Evolutionary conservation across 2,888 invertebrate genomes (phyloP).

Genomic region (Julus scandinavius): DNA sequence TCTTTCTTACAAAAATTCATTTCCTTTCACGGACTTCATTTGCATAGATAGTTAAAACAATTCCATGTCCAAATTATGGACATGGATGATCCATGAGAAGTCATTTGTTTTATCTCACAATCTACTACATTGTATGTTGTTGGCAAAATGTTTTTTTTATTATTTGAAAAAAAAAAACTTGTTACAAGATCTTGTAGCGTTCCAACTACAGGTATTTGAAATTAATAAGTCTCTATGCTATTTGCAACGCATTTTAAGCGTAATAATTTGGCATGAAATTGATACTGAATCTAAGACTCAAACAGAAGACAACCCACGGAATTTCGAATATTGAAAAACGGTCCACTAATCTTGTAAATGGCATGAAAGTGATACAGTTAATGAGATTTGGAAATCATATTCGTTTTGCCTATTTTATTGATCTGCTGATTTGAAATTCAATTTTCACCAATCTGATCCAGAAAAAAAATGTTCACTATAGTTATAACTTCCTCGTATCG

Average conservation of each 20-base stretch:
- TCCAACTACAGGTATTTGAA: neutral
- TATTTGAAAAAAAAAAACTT: neutral
- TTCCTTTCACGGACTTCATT: slow-evolving; percentile 3
- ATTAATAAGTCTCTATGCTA: neutral
- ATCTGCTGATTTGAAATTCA: neutral
- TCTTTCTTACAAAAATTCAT: neutral
- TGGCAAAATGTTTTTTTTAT: neutral
- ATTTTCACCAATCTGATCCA: neutral
- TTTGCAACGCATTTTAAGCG: neutral
- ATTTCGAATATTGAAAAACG: neutral
- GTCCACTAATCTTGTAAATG: neutral
- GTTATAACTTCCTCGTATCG: neutral
- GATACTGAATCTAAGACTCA: neutral
- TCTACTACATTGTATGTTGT: neutral
- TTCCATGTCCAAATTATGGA: slow-evolving; percentile 1
- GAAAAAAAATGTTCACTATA: neutral
- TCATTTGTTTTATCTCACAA: neutral
- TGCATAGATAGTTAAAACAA: neutral
- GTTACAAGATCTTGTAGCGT: neutral
- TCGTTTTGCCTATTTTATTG: neutral
- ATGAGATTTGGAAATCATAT: neutral
- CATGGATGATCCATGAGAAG: neutral
- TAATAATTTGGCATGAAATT: slow-evolving; percentile 6
- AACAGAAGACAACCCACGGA: neutral
- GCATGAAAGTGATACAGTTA: slow-evolving; percentile 20